phyloP scores from a whole-genome alignment of 2,888 invertebrate genomes.

The Imbricaverruca yamaguchii region DNA sequence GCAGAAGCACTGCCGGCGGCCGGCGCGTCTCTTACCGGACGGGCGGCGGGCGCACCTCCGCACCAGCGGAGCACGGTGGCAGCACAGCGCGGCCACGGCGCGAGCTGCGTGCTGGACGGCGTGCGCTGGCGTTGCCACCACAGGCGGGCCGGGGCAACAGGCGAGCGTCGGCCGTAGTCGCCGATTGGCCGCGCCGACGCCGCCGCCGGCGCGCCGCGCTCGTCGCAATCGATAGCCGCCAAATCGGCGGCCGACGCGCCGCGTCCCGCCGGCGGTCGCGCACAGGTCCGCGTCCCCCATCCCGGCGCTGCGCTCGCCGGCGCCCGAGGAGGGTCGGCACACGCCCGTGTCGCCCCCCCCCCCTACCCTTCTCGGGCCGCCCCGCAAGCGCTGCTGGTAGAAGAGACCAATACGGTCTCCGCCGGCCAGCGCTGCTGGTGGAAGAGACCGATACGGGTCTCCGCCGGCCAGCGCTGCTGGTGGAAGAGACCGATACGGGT shows the following conservation, averaged over 20 bases:
- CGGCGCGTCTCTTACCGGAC: not conserved
- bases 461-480: too few species aligned
- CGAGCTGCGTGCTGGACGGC: not conserved
- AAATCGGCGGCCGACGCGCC: not conserved
- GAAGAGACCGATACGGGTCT: too few species aligned
- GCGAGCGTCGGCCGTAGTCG: not conserved
- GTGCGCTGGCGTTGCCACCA: not conserved
- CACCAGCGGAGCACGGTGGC: too few species aligned
- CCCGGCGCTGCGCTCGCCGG: too few species aligned
- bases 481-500: too few species aligned
- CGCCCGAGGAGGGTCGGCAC: not conserved
- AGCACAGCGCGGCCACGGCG: too few species aligned
- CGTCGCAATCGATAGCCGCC: constrained; percentile 4
- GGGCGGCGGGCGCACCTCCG: not conserved
- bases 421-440: too few species aligned
- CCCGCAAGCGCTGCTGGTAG: too few species aligned
- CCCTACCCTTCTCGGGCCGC: not conserved
- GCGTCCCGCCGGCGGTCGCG: not conserved
- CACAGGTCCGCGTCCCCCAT: not conserved
- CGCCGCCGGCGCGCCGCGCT: not conserved
- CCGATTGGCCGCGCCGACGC: not conserved
- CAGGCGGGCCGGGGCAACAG: not conserved
- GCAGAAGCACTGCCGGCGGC: not conserved
- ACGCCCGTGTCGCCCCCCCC: not conserved
- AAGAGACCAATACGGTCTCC: too few species aligned